Percentiles rank a stretch among this genome's conserved stretches.
These are phyloP conservation scores for Adelognathus sp. DNA, from an alignment of 2,888 invertebrate genomes.

Conservation along the genomic window DNA sequence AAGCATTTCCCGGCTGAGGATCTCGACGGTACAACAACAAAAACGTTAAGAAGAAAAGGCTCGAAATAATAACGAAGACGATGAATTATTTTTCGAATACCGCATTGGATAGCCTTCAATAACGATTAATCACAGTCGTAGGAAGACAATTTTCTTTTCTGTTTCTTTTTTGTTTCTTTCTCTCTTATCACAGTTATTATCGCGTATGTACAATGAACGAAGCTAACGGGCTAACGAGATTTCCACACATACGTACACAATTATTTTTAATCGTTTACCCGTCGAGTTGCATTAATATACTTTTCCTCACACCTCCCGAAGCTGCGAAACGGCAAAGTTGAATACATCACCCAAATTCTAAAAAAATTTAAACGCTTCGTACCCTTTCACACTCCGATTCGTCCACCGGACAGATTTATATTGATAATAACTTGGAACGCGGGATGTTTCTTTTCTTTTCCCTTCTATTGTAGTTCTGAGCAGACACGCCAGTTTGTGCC, in stretches of 20 bases:
- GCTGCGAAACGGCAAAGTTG: background rate
- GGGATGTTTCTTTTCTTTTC: constrained; percentile 42
- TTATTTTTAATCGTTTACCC: constrained; percentile 18
- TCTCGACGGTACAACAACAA: constrained; percentile 44
- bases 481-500: constrained; percentile 58
- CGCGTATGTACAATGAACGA: constrained; percentile 34
- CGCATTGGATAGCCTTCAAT: constrained; percentile 50
- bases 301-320: background rate
- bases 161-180: constrained; percentile 9
- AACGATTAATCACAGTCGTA: constrained; percentile 45
- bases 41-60: constrained; percentile 38
- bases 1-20: constrained; percentile 56
- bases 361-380: constrained; percentile 17
- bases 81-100: constrained; percentile 52
- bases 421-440: constrained; percentile 39
- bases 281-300: background rate
- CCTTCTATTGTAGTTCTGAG: constrained; percentile 42
- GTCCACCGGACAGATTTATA: constrained; percentile 40
- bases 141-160: constrained; percentile 27
- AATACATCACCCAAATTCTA: constrained; percentile 19
- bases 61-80: constrained; percentile 49
- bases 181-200: no score
- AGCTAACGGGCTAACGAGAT: constrained; percentile 25
- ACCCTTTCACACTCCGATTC: constrained; percentile 11
- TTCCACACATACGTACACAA: constrained; percentile 10